Conservation (phyloP, 2,797 vertebrate species). For the Apogon hyalosoma region DNA sequence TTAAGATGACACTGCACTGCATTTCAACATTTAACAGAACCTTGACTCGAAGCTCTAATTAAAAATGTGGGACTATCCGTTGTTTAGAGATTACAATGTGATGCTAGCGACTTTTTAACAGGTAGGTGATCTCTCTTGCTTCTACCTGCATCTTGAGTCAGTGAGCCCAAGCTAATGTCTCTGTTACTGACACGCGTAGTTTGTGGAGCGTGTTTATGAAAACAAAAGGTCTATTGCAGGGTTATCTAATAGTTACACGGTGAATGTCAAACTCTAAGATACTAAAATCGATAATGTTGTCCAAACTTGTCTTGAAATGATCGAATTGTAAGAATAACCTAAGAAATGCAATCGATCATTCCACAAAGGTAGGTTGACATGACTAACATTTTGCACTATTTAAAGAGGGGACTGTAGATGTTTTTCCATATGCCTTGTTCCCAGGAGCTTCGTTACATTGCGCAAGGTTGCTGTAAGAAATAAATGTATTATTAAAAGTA, state of each 20-base stretch:
- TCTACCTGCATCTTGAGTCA: background rate
- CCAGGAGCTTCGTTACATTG: no score
- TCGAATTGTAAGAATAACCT: background rate
- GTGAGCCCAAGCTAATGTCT: no score
- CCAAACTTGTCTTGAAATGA: background rate
- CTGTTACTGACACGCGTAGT: no score
- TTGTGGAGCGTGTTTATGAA: no score
- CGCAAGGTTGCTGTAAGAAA: no score
- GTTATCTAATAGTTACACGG: background rate
- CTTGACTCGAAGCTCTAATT: background rate
- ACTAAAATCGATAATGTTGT: conserved; percentile 3
- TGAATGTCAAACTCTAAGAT: background rate
- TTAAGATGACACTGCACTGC: conserved; percentile 16
- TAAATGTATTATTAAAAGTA: no score
- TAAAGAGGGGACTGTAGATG: background rate
- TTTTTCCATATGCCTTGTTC: background rate
- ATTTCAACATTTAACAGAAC: background rate
- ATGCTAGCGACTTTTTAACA: conserved; percentile 21
- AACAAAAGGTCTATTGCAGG: background rate
- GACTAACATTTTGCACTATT: background rate
- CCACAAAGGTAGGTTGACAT: background rate
- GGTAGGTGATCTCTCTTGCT: conserved; percentile 36
- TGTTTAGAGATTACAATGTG: background rate
- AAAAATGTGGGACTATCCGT: background rate
- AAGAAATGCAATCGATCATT: background rate